phyloP scores from a whole-genome alignment of 2,888 invertebrate species.

The Lasius fuliginosus region DNA sequence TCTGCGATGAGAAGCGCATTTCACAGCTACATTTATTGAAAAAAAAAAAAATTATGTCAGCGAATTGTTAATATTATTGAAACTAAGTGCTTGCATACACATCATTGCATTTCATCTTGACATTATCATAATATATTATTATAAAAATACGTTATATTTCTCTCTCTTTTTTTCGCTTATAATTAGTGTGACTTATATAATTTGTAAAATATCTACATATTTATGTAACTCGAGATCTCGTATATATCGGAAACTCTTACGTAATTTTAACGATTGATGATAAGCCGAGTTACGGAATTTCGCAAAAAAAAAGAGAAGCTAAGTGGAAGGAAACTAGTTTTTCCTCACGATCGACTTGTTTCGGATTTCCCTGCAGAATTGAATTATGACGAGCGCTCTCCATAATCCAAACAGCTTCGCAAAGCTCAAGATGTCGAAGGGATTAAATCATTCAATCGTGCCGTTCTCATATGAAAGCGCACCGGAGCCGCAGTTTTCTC shows the following conservation, averaged over 20 bases:
- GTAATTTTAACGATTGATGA: background rate
- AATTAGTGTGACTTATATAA: background rate
- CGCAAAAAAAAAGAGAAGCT: background rate
- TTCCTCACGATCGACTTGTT: background rate
- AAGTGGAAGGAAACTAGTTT: background rate
- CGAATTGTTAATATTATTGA: background rate
- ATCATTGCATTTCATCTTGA: background rate
- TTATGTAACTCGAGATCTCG: background rate
- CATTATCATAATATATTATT: background rate
- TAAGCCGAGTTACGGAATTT: conserved; percentile 8
- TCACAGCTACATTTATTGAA: background rate
- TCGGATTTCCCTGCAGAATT: background rate
- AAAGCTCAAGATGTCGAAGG: conserved; percentile 1
- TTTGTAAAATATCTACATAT: background rate
- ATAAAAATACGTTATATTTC: background rate
- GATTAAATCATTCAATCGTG: conserved; percentile 68
- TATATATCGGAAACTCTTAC: background rate
- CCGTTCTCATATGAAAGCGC: conserved; percentile 46
- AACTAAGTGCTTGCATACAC: background rate
- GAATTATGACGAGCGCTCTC: background rate
- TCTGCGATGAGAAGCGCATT: background rate
- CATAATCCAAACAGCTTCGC: background rate
- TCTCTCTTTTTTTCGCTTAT: background rate
- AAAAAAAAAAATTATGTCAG: background rate
- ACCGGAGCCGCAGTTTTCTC: conserved; percentile 57